phyloP scores from a whole-genome alignment of 2,888 invertebrate species.

The Pediacus dermestoides region DNA sequence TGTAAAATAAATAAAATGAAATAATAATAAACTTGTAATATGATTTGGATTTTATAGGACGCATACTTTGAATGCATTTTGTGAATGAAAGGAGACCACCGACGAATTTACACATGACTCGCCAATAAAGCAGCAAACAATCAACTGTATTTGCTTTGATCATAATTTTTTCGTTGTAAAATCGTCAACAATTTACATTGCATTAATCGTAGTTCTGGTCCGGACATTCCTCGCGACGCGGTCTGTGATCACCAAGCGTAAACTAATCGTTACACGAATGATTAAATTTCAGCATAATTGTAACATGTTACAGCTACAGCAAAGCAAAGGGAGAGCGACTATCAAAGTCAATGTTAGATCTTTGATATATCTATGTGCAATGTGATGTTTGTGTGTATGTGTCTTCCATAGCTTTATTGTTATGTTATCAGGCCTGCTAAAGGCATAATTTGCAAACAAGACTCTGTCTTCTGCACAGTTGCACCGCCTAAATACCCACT shows the following conservation, averaged over 20 bases:
- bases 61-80: too few species aligned
- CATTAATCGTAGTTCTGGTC: constrained; percentile 47
- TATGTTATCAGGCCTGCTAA: neutral
- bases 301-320: constrained; percentile 47
- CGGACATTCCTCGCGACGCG: constrained; percentile 51
- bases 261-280: constrained; percentile 51
- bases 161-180: constrained; percentile 36
- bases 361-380: constrained; percentile 42
- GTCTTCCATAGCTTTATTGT: constrained; percentile 11
- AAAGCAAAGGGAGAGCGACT: constrained; percentile 37
- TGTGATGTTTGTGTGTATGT: constrained; percentile 36
- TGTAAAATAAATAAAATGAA: too few species aligned
- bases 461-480: too few species aligned
- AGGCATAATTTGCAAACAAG: constrained; percentile 1
- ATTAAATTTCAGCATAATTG: constrained; percentile 54
- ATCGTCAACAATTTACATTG: constrained; percentile 52
- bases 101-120: constrained; percentile 36
- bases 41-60: too few species aligned
- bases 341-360: constrained; percentile 44
- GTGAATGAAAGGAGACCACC: neutral
- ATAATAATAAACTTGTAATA: too few species aligned
- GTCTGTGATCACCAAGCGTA: constrained; percentile 50
- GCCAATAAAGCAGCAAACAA: constrained; percentile 40
- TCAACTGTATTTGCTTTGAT: constrained; percentile 44
- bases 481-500: too few species aligned